Evolutionary conservation across 2,797 vertebrate species (phyloP).

Genomic region (Thamnophis elegans): DNA sequence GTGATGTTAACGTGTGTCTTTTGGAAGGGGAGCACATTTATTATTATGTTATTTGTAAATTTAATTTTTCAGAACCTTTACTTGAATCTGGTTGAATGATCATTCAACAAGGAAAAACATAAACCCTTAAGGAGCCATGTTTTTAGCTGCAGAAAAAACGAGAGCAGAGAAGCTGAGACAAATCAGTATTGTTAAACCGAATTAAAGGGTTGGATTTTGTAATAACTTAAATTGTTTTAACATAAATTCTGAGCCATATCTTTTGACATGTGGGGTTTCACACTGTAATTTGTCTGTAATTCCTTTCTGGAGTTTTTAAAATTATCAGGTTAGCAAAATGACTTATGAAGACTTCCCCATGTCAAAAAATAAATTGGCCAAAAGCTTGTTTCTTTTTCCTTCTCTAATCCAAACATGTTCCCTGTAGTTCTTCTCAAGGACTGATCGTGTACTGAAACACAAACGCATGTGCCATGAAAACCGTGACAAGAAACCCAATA

Average conservation of each 20-base stretch:
- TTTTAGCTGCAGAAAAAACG: neutral
- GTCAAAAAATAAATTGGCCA: neutral
- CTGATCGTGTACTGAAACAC: constrained; percentile 97
- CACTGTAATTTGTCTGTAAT: neutral
- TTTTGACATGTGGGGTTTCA: constrained; percentile 5
- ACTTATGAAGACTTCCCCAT: neutral
- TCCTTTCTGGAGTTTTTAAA: neutral
- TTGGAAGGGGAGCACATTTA: neutral
- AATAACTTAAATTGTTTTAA: constrained; percentile 1
- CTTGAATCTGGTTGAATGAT: neutral
- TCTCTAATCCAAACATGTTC: constrained; percentile 19
- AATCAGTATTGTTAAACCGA: neutral
- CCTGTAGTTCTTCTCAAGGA: constrained; percentile 95
- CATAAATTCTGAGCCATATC: neutral
- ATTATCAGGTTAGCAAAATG: neutral
- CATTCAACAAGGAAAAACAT: neutral
- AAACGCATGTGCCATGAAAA: constrained; percentile 99
- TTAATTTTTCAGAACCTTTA: neutral
- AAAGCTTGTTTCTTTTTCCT: constrained; percentile 9
- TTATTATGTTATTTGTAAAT: neutral
- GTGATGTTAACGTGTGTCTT: neutral
- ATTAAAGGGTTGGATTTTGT: neutral
- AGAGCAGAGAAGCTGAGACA: neutral
- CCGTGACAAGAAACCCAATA: constrained; percentile 88
- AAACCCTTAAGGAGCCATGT: neutral